Percentiles rank a stretch among this genome's conserved stretches.
phyloP scores from a whole-genome alignment of 2,888 invertebrate genomes.

The Lobophora halterata region DNA sequence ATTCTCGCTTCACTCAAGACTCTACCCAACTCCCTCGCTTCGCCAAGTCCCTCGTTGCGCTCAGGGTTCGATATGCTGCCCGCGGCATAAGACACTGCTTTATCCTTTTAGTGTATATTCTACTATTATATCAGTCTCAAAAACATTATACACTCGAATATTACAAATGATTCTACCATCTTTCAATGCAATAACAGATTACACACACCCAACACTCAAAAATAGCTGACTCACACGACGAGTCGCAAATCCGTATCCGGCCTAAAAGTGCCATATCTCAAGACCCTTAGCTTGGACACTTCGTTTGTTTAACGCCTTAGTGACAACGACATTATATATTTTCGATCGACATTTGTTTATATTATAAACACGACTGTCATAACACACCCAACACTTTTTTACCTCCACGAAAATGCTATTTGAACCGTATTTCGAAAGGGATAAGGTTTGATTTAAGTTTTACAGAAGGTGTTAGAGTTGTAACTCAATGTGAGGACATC shows the following conservation, averaged over 20 bases:
- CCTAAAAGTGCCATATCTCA: slow-evolving; percentile 39
- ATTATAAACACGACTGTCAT: slow-evolving; percentile 59
- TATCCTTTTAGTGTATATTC: too few species aligned
- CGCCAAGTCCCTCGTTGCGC: too few species aligned
- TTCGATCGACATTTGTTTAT: slow-evolving; percentile 69
- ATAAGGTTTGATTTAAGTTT: slow-evolving; percentile 17
- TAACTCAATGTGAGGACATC: slow-evolving; percentile 48
- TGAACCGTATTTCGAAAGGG: rapidly evolving
- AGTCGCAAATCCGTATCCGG: slow-evolving; percentile 32
- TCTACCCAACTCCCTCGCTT: too few species aligned
- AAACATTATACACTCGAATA: too few species aligned
- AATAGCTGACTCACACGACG: slow-evolving; percentile 11
- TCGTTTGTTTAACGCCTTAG: slow-evolving; percentile 58
- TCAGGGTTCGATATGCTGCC: too few species aligned
- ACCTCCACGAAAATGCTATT: neutral
- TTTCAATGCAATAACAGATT: slow-evolving; percentile 1
- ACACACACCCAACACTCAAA: neutral
- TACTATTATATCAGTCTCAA: too few species aligned
- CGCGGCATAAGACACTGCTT: too few species aligned
- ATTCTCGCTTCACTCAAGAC: too few species aligned
- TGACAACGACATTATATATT: slow-evolving; percentile 73
- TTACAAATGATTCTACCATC: too few species aligned
- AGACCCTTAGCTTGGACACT: slow-evolving; percentile 32
- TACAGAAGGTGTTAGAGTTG: slow-evolving; percentile 14
- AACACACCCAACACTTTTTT: slow-evolving; percentile 31